phyloP scores from a whole-genome alignment of 2,113 vertebrate species.

The Chamaea fasciata region DNA sequence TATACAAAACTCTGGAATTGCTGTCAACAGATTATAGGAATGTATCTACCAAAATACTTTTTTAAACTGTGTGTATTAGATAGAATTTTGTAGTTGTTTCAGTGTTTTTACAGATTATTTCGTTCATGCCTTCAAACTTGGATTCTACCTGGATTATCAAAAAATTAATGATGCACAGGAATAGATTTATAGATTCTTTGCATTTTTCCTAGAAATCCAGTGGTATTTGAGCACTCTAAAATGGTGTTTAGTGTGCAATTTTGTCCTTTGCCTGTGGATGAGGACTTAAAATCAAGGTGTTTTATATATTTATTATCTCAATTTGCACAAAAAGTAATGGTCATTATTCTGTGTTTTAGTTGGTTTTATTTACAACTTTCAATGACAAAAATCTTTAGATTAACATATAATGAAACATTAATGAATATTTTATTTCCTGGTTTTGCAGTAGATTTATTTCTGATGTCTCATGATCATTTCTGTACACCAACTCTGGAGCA shows the following conservation, averaged over 20 bases:
- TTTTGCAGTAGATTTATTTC: neutral
- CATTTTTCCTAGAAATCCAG: neutral
- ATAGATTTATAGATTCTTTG: neutral
- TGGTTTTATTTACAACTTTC: neutral
- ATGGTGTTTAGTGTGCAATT: neutral
- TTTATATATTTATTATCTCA: neutral
- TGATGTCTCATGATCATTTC: neutral
- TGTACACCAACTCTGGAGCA: rapidly evolving
- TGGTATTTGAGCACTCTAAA: neutral
- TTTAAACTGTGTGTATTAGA: neutral
- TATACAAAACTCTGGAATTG: neutral
- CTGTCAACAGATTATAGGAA: neutral
- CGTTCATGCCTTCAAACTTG: neutral
- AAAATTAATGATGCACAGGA: neutral
- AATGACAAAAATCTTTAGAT: neutral
- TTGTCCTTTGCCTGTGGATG: neutral
- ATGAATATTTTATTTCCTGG: neutral
- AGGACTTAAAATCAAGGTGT: neutral
- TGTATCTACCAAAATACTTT: neutral
- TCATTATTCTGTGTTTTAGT: neutral
- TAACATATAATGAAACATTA: neutral
- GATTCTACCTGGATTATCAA: neutral
- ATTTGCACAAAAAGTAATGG: neutral
- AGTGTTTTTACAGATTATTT: neutral
- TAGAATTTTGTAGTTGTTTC: neutral